Percentiles rank a stretch among this genome's conserved stretches.
Conservation (phyloP, 2,888 invertebrate genomes). For the Thumatha senex region DNA sequence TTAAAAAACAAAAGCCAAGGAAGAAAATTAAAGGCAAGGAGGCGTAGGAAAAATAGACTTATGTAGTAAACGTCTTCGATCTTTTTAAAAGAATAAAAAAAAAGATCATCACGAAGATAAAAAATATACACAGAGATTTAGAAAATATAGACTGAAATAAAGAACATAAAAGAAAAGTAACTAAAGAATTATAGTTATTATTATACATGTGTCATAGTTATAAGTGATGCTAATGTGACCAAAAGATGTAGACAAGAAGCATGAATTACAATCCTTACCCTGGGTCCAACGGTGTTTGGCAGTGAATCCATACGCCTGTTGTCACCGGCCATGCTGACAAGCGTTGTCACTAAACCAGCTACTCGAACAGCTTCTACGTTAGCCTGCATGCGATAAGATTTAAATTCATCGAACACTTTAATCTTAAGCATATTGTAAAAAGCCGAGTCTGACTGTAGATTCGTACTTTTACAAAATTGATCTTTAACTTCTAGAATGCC, state of each 20-base stretch:
- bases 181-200: no score
- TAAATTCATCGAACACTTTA: slow-evolving; percentile 71
- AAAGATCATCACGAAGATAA: no score
- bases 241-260: slow-evolving; percentile 33
- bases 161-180: not conserved
- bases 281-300: slow-evolving; percentile 80
- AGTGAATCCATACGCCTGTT: slow-evolving; percentile 77
- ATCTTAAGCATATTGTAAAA: slow-evolving; percentile 38
- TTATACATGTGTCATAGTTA: slow-evolving; percentile 5
- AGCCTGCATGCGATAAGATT: slow-evolving; percentile 85
- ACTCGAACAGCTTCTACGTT: slow-evolving; percentile 93
- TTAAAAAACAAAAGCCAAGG: no score
- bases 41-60: no score
- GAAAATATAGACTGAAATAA: not conserved
- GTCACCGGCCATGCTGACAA: slow-evolving; percentile 91
- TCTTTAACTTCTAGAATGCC: slow-evolving; percentile 40
- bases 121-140: not conserved
- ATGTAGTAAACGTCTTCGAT: no score
- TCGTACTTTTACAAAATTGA: slow-evolving; percentile 33
- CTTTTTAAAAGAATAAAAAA: no score
- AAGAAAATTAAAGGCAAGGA: no score
- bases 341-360: slow-evolving; percentile 91
- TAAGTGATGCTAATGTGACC: slow-evolving; percentile 14
- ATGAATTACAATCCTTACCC: slow-evolving; percentile 67
- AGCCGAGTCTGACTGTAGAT: slow-evolving; percentile 28